Conservation (phyloP, 2,888 invertebrate genomes). For the Mesorhabditis spiculigera region DNA sequence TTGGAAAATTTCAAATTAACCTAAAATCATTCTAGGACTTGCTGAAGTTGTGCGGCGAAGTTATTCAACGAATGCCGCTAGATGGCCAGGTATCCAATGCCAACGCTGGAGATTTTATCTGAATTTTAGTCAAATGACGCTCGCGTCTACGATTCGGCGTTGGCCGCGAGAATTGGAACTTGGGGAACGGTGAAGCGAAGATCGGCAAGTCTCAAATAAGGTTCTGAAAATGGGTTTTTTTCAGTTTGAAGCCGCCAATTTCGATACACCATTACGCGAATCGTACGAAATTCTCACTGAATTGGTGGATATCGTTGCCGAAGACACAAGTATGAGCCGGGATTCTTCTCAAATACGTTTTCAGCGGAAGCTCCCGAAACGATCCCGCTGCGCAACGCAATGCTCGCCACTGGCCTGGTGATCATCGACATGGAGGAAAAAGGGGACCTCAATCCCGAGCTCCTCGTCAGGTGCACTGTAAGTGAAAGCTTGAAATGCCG, state of each 20-base stretch:
- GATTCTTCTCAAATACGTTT: background rate
- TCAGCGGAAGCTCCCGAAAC: background rate
- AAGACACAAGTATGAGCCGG: background rate
- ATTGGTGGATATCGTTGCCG: background rate
- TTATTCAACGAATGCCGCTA: too few relatives aligned
- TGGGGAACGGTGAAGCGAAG: background rate
- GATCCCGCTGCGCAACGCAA: constrained; percentile 2
- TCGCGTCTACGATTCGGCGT: background rate
- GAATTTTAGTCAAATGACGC: background rate
- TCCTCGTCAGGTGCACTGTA: too few relatives aligned
- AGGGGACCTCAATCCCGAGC: too few relatives aligned
- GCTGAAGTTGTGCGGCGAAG: too few relatives aligned
- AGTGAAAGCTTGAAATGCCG: too few relatives aligned
- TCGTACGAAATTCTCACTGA: background rate
- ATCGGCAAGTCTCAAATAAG: background rate
- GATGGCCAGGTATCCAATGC: too few relatives aligned
- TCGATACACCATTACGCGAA: background rate
- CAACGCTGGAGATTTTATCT: too few relatives aligned
- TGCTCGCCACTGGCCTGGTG: background rate
- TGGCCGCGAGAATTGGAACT: background rate
- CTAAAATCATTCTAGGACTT: too few relatives aligned
- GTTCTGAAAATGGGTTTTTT: background rate
- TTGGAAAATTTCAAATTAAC: too few relatives aligned
- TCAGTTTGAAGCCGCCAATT: background rate
- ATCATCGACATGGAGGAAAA: background rate